A percentile compares a stretch with the other conserved stretches of the same genome.
Conservation (phyloP, 2,888 invertebrate species). For the Amiota mariae region DNA sequence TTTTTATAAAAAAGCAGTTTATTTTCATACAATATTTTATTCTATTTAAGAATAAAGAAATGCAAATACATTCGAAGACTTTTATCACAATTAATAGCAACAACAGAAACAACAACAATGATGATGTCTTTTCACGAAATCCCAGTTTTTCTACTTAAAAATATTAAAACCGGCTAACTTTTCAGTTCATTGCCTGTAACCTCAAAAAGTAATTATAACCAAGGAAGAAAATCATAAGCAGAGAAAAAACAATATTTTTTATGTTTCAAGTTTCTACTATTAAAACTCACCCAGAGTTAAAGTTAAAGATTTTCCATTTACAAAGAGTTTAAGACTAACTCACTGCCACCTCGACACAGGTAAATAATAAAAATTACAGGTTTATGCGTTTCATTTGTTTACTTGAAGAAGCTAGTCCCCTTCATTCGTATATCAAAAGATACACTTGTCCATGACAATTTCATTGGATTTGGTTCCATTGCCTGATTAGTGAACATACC, state of each 20-base stretch:
- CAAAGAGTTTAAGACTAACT: background rate
- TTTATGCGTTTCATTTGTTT: constrained; percentile 16
- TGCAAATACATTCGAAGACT: no score
- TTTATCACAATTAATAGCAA: no score
- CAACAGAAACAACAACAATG: no score
- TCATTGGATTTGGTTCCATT: background rate
- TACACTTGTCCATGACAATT: no score
- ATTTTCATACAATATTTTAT: no score
- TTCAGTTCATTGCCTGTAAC: constrained; percentile 23
- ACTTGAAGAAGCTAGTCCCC: background rate
- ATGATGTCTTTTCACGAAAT: background rate
- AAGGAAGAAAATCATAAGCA: background rate
- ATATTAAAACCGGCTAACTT: background rate
- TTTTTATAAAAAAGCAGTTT: no score
- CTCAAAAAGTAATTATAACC: background rate
- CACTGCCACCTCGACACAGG: background rate
- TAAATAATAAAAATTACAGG: constrained; percentile 21
- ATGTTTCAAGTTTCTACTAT: background rate
- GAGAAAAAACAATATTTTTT: background rate
- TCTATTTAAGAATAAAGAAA: background rate
- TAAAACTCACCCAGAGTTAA: background rate
- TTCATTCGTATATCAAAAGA: background rate
- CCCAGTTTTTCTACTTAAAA: constrained; percentile 21
- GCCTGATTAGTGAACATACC: constrained; percentile 3
- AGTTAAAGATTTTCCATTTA: no score